A percentile compares a stretch with the other conserved stretches of the same genome.
Evolutionary conservation across 2,797 vertebrate genomes (phyloP).

Genomic region (Phaenicophaeus curvirostris): DNA sequence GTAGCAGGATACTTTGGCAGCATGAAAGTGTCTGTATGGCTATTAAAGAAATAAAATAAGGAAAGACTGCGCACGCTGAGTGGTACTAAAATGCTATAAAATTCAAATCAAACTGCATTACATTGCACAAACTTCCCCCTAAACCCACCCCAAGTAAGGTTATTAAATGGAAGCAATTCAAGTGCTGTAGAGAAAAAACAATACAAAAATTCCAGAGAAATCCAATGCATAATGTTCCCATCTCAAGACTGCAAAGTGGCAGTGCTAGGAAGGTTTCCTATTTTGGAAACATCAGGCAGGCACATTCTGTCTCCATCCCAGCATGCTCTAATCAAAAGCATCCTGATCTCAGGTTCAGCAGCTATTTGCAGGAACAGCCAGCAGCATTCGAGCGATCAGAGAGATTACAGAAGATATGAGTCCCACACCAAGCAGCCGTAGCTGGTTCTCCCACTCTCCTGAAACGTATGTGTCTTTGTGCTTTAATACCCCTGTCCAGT

Average conservation of each 20-base stretch:
- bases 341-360: slow-evolving; percentile 20
- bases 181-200: neutral
- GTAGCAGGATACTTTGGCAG: neutral
- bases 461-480: accelerated
- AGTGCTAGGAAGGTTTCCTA: neutral
- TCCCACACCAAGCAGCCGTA: neutral
- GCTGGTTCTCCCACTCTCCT: neutral
- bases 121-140: neutral
- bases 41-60: slow-evolving; percentile 26
- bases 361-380: slow-evolving; percentile 28
- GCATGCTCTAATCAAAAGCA: slow-evolving; percentile 52
- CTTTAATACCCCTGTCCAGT: neutral
- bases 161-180: slow-evolving; percentile 25
- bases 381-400: neutral
- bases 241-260: neutral
- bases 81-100: slow-evolving; percentile 3
- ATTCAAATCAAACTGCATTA: neutral
- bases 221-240: slow-evolving; percentile 43
- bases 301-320: slow-evolving; percentile 42
- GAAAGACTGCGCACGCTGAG: neutral
- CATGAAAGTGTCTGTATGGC: neutral
- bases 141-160: neutral
- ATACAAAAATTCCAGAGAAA: slow-evolving; percentile 6
- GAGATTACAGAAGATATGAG: neutral
- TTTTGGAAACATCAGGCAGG: slow-evolving; percentile 48